Evolutionary conservation across 1,140 invertebrate genomes (phyloP), one percentile per base, ranked within the genome.

Genomic region (Maniola jurtina): DNA sequence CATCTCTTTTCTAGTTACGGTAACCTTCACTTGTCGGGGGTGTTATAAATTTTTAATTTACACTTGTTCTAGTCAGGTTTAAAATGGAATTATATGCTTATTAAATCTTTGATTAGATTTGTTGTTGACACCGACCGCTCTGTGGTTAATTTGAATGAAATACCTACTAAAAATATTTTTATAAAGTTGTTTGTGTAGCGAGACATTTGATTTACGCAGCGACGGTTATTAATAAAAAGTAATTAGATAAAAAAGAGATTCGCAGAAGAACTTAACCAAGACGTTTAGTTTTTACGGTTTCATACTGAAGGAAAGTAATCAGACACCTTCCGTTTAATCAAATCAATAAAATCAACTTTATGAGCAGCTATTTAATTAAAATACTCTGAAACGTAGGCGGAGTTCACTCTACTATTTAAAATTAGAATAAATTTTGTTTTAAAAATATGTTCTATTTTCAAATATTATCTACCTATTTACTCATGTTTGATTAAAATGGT

Each of bases 331-430:
- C 42, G 42, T 42, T 59, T 62, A 63, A n/a, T n/a, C n/a, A n/a
- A n/a, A n/a, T n/a, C 60, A 55, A 68, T 59, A 68, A 63, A 68
- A 68, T 58, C 42, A 68, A 62, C 52, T 62, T 63, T 57, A 11
- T 45, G 13, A 63, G 50, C 60, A 55, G 66, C 63, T 58, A 56
- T 58, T 63, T 68, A 68, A 68, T 68, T 62, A 63, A 67, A 61
- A 68, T 61, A 52, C 45, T 47, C 14, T 25, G 54, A 48, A 63
- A 58, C 10, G n/a, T 35, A 56, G 35, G 25, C 52, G 59, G 42
- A 33, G 55, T 35, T 45, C 56, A 58, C 42, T 58, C 33, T 33
- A 50, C 13, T 56, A 34, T 55, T 34, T 8, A 34, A 61, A 61
- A n/a, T 61, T 45, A 35, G 33, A 35, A 61, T n/a, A 42, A 48